Evolutionary conservation across 2,888 invertebrate genomes (phyloP), one percentile per base, ranked within the genome.

Genomic region (Kuschelorhynchus macadamiae): DNA sequence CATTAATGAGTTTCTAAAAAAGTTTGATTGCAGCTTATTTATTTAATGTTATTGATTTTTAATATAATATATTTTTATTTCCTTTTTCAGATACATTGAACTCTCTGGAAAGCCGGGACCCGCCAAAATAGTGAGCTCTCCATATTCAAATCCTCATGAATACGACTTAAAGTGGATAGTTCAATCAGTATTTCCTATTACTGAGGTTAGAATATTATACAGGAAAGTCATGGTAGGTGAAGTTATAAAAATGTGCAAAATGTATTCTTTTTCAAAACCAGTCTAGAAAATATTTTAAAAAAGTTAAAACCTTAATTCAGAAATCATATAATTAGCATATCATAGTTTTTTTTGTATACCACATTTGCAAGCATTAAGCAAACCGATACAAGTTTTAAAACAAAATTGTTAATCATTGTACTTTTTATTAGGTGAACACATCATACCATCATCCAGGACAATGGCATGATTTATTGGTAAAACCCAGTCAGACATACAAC

Each of bases 131-230:
- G 85, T 88, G 67, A 89, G 89, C 66, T 86, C 88, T 0, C 87
- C 87, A 0, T 85, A 87, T 75, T 88, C 89, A 18, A 86, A 87
- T 69, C 85, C 88, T 44, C 87, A 88, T 79, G 87, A 88, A 67
- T 90, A 90, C 79, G 88, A 88, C 75, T 81, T 90, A 49, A 88
- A 88, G 21, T 91, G 90, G 90, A 85, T 86, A 55, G 89, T 90
- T 32, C 90, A 90, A 76, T 89, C 89, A 5, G 89, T 89, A 73
- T 88, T 90, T 55, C 87, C 88, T 1, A 85, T 91, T 30, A 84
- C 87, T 50, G 90, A 90, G 82, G 89, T 89, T 42, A 85, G 89
- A 71, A 84, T 91, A 33, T 83, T 90, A 47, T 90, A 89, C 80
- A 82, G 90, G 70, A 86, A 88, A 75, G 84, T 89, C 41, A 82